A percentile compares a stretch with the other conserved stretches of the same genome.
These are phyloP conservation scores for Ophiothrix spiculata DNA, from an alignment of 35 echinoderm and acorn worm genomes.

Conservation along the genomic window DNA sequence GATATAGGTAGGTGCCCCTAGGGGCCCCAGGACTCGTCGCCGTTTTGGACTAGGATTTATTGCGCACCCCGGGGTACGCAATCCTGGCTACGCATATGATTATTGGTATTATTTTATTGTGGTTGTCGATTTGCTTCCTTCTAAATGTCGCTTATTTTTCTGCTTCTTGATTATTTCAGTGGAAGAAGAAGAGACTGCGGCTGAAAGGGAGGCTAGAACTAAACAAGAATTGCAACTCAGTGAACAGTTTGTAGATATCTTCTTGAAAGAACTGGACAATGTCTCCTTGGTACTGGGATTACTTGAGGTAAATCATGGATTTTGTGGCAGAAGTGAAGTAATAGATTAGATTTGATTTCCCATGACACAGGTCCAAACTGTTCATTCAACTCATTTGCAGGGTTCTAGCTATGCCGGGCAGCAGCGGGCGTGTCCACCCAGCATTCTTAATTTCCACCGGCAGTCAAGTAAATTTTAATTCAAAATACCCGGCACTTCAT, in stretches of 20 bases:
- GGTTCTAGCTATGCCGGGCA: neutral
- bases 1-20: too few relatives aligned
- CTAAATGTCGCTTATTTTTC: too few relatives aligned
- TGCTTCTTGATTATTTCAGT: neutral
- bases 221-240: slow-evolving; percentile 44
- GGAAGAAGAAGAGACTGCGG: neutral
- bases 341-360: too few relatives aligned
- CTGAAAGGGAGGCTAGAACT: slow-evolving; percentile 33
- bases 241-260: slow-evolving; percentile 93
- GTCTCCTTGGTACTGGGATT: slow-evolving; percentile 66
- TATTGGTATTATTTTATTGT: too few relatives aligned
- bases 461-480: neutral
- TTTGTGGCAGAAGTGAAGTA: too few relatives aligned
- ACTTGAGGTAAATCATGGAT: slow-evolving; percentile 95
- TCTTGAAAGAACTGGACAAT: slow-evolving; percentile 84
- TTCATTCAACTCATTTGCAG: too few relatives aligned
- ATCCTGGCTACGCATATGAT: too few relatives aligned
- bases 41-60: too few relatives aligned
- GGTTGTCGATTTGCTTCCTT: too few relatives aligned
- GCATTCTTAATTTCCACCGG: neutral
- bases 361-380: too few relatives aligned
- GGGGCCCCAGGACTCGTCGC: too few relatives aligned
- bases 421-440: neutral
- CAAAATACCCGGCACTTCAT: neutral
- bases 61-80: too few relatives aligned